Conservation (phyloP, 2,113 vertebrate genomes). For the Hippocampus abdominalis region DNA sequence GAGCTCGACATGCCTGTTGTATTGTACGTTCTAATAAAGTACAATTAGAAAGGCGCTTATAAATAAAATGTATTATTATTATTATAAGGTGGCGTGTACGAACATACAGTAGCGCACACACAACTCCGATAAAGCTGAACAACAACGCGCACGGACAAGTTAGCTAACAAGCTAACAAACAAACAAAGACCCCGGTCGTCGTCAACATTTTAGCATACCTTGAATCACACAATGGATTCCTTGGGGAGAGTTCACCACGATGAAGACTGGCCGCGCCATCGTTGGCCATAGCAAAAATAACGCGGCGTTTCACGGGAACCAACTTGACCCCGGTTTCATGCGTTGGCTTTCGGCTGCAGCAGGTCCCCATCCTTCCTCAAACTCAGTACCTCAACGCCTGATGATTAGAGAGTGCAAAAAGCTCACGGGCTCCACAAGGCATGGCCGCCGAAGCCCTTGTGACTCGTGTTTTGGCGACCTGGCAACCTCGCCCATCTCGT, state of each 20-base stretch:
- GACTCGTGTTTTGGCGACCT: constrained; percentile 46
- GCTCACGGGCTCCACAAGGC: neutral
- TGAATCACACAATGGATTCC: constrained; percentile 38
- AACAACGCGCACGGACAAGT: neutral
- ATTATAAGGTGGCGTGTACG: no score
- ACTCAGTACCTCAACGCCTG: neutral
- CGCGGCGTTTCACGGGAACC: constrained; percentile 42
- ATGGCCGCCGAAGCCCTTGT: constrained; percentile 1
- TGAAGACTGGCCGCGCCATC: constrained; percentile 9
- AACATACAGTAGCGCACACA: no score
- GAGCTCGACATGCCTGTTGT: no score
- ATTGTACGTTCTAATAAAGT: no score
- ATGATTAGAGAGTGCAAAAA: neutral
- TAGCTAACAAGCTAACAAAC: neutral
- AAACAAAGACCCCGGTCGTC: neutral
- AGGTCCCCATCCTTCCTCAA: constrained; percentile 33
- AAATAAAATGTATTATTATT: no score
- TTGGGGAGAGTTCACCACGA: constrained; percentile 45
- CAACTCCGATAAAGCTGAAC: neutral
- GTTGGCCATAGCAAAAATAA: constrained; percentile 24
- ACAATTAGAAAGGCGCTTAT: no score
- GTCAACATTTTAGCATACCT: constrained; percentile 36
- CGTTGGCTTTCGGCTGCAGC: constrained; percentile 39
- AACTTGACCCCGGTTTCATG: constrained; percentile 33
- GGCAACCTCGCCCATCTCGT: constrained; percentile 31